Evolutionary conservation across 2,888 invertebrate species (phyloP).

Genomic region (Microchrysa polita): DNA sequence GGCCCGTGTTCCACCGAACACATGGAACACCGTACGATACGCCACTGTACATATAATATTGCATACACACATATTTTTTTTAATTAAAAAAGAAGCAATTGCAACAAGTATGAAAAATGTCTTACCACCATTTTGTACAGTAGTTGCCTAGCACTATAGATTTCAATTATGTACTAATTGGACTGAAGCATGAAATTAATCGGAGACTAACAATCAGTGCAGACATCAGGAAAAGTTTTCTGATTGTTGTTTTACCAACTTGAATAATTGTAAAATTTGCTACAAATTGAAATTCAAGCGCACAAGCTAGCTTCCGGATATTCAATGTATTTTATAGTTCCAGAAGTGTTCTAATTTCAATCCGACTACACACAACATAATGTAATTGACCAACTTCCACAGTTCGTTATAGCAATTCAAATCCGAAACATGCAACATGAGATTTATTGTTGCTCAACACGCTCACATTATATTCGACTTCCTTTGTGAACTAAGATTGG

Average conservation of each 20-base stretch:
- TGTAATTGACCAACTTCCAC: not conserved
- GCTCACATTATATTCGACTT: conserved; percentile 30
- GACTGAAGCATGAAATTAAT: not conserved
- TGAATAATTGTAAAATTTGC: not conserved
- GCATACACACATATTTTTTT: too few species aligned
- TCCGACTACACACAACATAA: not conserved
- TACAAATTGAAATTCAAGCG: conserved; percentile 8
- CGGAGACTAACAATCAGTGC: not conserved
- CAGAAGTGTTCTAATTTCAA: conserved; percentile 3
- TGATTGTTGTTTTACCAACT: not conserved
- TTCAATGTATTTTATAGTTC: conserved; percentile 3
- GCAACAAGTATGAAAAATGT: too few species aligned
- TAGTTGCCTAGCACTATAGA: too few species aligned
- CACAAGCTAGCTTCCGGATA: not conserved
- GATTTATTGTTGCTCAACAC: conserved; percentile 33
- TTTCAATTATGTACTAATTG: not conserved
- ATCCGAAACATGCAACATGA: conserved; percentile 36
- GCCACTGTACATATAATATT: too few species aligned
- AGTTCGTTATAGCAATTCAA: conserved; percentile 7
- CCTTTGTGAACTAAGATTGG: conserved; percentile 21
- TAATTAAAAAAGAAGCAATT: too few species aligned
- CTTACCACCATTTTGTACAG: too few species aligned
- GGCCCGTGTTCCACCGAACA: too few species aligned
- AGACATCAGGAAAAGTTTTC: not conserved
- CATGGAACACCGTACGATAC: too few species aligned